These are phyloP conservation scores for Drosophila niveifrons DNA, from an alignment of 2,888 invertebrate genomes.

Conservation along the genomic window DNA sequence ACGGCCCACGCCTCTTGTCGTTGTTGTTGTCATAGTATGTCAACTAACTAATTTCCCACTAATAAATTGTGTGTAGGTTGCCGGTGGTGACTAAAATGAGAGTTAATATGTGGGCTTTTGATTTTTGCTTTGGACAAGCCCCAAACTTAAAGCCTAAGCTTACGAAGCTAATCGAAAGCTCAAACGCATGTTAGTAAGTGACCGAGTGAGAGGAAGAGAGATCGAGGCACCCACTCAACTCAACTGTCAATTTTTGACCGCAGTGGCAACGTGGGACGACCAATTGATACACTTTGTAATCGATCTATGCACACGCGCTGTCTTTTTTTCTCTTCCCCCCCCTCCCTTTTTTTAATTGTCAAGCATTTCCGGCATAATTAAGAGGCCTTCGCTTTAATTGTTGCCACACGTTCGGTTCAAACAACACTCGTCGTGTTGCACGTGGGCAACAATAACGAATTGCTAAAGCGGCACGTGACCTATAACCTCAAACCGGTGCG, in stretches of 20 bases:
- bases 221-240: slow-evolving; percentile 43
- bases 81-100: slow-evolving; percentile 31
- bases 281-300: slow-evolving; percentile 76
- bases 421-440: slow-evolving; percentile 37
- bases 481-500: slow-evolving; percentile 44
- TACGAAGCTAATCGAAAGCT: slow-evolving; percentile 33
- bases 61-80: slow-evolving; percentile 22
- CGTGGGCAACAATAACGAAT: slow-evolving; percentile 64
- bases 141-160: slow-evolving; percentile 41
- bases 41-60: slow-evolving; percentile 46
- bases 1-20: slow-evolving; percentile 40
- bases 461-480: slow-evolving; percentile 58
- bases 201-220: slow-evolving; percentile 6
- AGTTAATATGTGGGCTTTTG: slow-evolving; percentile 51
- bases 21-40: slow-evolving; percentile 9
- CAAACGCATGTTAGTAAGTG: not conserved
- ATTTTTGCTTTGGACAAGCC: slow-evolving; percentile 41
- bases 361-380: slow-evolving; percentile 72
- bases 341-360: slow-evolving; percentile 41
- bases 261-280: slow-evolving; percentile 49
- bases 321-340: not conserved
- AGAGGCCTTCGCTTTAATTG: slow-evolving; percentile 67
- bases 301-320: slow-evolving; percentile 32
- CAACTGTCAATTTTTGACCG: slow-evolving; percentile 52
- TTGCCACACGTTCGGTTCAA: slow-evolving; percentile 69